phyloP scores from a whole-genome alignment of 2,113 vertebrate species.

The Campylomormyrus tamandua region DNA sequence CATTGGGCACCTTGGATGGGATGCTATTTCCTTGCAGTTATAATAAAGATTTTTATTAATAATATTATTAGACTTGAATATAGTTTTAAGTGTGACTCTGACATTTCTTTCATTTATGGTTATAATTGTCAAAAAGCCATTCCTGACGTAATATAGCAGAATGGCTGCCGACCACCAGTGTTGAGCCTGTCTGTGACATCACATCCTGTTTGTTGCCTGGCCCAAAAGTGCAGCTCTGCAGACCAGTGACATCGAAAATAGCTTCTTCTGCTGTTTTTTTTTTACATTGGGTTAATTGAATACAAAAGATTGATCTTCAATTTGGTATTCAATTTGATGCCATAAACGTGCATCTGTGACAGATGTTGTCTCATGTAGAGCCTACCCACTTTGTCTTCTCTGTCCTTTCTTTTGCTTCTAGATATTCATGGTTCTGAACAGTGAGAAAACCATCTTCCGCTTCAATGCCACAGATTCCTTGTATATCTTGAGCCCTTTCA shows the following conservation, averaged over 20 bases:
- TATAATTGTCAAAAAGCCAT: background rate
- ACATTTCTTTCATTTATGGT: background rate
- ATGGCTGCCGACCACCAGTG: background rate
- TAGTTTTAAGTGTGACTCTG: background rate
- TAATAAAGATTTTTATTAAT: background rate
- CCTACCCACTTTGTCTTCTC: background rate
- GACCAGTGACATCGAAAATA: background rate
- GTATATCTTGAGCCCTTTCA: slow-evolving; percentile 95
- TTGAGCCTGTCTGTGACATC: background rate
- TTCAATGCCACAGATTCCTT: slow-evolving; percentile 97
- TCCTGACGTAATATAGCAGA: background rate
- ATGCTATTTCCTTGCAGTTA: background rate
- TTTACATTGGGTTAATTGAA: background rate
- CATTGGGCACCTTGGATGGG: background rate
- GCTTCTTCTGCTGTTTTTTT: background rate
- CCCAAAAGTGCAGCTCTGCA: background rate
- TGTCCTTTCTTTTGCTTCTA: slow-evolving; percentile 65
- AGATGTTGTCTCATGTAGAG: background rate
- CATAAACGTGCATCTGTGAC: background rate
- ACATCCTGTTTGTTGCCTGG: background rate
- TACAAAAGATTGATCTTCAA: background rate
- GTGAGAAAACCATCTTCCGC: slow-evolving; percentile 88
- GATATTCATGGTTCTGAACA: slow-evolving; percentile 99
- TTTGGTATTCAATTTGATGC: background rate
- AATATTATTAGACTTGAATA: background rate